Base-by-base conservation (phyloP, 1,140 invertebrate species). In the Bombus superbus region DNA sequence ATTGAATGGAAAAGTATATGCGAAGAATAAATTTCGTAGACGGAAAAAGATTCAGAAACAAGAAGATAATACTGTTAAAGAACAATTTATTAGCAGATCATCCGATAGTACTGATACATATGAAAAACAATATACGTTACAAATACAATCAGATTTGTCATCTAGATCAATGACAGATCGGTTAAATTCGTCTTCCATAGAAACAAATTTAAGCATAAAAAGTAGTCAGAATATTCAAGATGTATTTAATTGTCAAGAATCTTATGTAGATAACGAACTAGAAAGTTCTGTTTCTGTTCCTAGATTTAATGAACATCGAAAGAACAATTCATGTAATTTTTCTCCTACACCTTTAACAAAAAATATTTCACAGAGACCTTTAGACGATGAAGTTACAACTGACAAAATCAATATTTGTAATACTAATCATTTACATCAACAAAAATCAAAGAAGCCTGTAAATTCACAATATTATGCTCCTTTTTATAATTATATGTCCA, bases 1-100 rank as follows among this genome's bases (percentile, higher is more conserved):
- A 38, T 25, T 2, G 6, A 80, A 42, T 64, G 13, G 22, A 28
- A 66, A 64, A 64, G 53, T 40, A 57, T 8, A 57, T 25, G 1
- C 35, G 1, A 85, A 74, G 38, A 81, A 22, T 40, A 81, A 74
- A 66, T 81, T 53, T 73, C 10, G 8, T 62, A 73, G 38, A 28
- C 22, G n/a, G 6, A 18, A 6, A 42, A 38, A 86, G 66, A 66
- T 69, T 87, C 53, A 59, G 42, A 75, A 40, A 75, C 75, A 81
- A 77, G 76, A 6, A 71, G 74, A 86, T 71, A 89, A 47, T 69
- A 74, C 15, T 74, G 73, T 8, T 73, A 86, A 35, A 25, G 32
- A 11, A 75, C 53, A n/a, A 81, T 57, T 22, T 44, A 35, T 5
- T 62, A 32, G 22, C 35, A n/a, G 25, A 72, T 38, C n/a, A 40